A percentile compares a stretch with the other conserved stretches of the same genome.
Conservation (phyloP, 2,888 invertebrate species). For the Neoascia interrupta region DNA sequence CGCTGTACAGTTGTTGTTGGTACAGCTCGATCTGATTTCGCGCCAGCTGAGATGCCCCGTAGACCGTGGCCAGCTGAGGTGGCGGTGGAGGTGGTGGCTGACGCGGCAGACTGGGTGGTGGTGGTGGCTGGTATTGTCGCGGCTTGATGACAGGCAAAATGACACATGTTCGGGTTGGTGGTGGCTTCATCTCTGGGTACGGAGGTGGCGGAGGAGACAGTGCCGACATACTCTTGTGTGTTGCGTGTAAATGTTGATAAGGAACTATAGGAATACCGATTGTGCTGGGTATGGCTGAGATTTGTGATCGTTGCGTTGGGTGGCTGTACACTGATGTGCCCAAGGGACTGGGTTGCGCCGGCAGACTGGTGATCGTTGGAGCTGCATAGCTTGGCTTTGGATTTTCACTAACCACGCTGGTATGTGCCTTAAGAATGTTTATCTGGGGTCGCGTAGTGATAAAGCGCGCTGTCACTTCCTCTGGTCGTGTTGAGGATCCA, state of each 20-base stretch:
- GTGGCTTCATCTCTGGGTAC: slow-evolving; percentile 81
- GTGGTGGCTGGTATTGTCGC: slow-evolving; percentile 83
- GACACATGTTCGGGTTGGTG: slow-evolving; percentile 81
- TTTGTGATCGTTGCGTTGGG: slow-evolving; percentile 71
- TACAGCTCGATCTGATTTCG: slow-evolving; percentile 91
- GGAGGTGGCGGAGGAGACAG: slow-evolving; percentile 77
- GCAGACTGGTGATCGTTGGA: slow-evolving; percentile 75
- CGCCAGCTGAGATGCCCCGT: slow-evolving; percentile 85
- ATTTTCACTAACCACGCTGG: slow-evolving; percentile 84
- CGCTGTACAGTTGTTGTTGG: slow-evolving; percentile 93
- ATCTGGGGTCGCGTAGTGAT: slow-evolving; percentile 89
- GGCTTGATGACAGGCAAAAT: slow-evolving; percentile 84
- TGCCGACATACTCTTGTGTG: slow-evolving; percentile 83
- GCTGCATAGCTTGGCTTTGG: slow-evolving; percentile 83
- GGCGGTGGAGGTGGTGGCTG: slow-evolving; percentile 84
- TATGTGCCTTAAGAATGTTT: slow-evolving; percentile 88
- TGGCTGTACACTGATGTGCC: slow-evolving; percentile 74
- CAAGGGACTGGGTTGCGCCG: slow-evolving; percentile 73
- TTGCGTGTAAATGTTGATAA: slow-evolving; percentile 81
- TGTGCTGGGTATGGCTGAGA: slow-evolving; percentile 72
- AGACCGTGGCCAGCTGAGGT: slow-evolving; percentile 85
- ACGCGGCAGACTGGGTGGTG: slow-evolving; percentile 84
- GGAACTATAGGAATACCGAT: slow-evolving; percentile 80
- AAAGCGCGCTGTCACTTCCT: slow-evolving; percentile 88
- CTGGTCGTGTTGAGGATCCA: slow-evolving; percentile 80